A percentile compares a stretch with the other conserved stretches of the same genome.
phyloP scores from a whole-genome alignment of 2,888 invertebrate species.

The Agrilus cyanescens region DNA sequence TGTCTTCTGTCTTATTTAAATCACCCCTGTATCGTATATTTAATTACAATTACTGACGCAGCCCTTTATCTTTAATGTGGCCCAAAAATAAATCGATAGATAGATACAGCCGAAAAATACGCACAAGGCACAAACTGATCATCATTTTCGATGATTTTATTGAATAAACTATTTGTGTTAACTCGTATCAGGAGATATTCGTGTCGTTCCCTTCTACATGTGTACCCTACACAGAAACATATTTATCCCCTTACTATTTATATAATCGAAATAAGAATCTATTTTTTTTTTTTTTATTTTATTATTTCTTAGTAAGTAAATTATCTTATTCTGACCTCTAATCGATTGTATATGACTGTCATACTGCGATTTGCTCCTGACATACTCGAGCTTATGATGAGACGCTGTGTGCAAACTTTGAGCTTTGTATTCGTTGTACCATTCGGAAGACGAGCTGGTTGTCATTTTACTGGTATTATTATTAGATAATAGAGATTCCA shows the following conservation, averaged over 20 bases:
- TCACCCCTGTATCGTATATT: too few relatives aligned
- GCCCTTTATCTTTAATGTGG: too few relatives aligned
- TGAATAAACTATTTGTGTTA: too few relatives aligned
- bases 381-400: slow-evolving; percentile 56
- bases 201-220: neutral
- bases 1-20: too few relatives aligned
- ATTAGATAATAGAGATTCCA: slow-evolving; percentile 29
- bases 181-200: neutral
- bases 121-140: neutral
- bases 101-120: too few relatives aligned
- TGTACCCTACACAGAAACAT: neutral
- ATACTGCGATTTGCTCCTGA: slow-evolving; percentile 70
- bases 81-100: too few relatives aligned
- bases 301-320: neutral
- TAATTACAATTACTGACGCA: too few relatives aligned
- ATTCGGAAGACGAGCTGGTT: slow-evolving; percentile 36
- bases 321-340: slow-evolving; percentile 50
- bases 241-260: too few relatives aligned
- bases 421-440: slow-evolving; percentile 46
- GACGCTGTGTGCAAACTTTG: slow-evolving; percentile 52
- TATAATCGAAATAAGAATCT: neutral
- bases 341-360: slow-evolving; percentile 79
- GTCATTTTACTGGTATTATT: slow-evolving; percentile 30
- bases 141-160: neutral
- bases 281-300: too few relatives aligned